phyloP scores from a whole-genome alignment of 2,113 vertebrate genomes.

The Crocuta crocuta region DNA sequence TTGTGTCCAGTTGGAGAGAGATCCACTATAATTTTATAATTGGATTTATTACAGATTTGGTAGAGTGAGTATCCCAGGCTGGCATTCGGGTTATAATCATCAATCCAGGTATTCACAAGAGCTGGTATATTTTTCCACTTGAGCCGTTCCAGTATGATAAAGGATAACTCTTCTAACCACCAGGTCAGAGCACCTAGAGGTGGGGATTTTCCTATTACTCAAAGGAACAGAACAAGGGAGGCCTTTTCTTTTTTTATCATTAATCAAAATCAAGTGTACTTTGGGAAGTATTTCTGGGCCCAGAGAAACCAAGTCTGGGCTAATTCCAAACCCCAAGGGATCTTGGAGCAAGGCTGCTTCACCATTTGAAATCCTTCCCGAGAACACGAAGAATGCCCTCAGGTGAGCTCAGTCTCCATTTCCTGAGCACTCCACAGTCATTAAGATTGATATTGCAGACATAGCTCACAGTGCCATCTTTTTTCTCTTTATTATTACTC shows the following conservation, averaged over 20 bases:
- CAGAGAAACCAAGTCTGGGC: background rate
- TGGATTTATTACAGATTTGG: background rate
- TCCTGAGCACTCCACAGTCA: background rate
- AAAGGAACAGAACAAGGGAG: background rate
- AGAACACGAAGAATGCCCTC: background rate
- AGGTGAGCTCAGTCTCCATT: background rate
- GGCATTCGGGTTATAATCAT: background rate
- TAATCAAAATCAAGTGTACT: background rate
- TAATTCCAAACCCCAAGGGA: constrained; percentile 33
- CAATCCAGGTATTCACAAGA: background rate
- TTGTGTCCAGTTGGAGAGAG: background rate
- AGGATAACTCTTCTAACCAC: background rate
- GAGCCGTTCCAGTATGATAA: background rate
- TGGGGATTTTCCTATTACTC: constrained; percentile 29
- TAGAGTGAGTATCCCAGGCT: background rate
- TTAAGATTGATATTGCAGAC: background rate
- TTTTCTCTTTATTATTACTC: background rate
- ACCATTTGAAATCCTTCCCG: background rate
- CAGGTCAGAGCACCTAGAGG: background rate
- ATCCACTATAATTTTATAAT: background rate
- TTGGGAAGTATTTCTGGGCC: constrained; percentile 35
- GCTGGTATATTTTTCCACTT: background rate
- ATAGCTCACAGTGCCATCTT: background rate
- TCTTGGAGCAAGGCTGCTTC: background rate
- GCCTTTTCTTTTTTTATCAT: background rate